phyloP scores from a whole-genome alignment of 2,888 invertebrate genomes.

The Xanthostigma xanthostigma region DNA sequence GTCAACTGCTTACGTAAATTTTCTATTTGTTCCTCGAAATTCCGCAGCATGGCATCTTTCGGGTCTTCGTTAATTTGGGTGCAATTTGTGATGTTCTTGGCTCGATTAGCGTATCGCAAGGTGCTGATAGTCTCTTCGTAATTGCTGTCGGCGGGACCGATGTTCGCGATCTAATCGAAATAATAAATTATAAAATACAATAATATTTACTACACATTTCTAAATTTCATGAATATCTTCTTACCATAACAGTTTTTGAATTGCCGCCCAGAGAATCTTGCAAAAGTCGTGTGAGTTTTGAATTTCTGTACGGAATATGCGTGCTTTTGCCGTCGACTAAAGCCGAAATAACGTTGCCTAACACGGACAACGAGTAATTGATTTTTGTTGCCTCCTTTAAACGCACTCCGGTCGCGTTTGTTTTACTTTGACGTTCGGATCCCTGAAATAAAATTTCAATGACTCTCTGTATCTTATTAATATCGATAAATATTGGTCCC shows the following conservation, averaged over 20 bases:
- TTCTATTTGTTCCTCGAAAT: slow-evolving; percentile 94
- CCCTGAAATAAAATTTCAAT: slow-evolving; percentile 42
- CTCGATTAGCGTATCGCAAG: slow-evolving; percentile 89
- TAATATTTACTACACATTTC: neutral
- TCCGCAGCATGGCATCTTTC: slow-evolving; percentile 85
- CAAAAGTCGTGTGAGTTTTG: slow-evolving; percentile 82
- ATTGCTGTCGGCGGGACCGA: slow-evolving; percentile 93
- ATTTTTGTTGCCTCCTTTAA: slow-evolving; percentile 96
- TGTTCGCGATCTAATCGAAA: slow-evolving; percentile 67
- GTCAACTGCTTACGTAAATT: slow-evolving; percentile 67
- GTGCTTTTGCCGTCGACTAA: slow-evolving; percentile 93
- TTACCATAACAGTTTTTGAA: slow-evolving; percentile 85
- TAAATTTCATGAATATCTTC: slow-evolving; percentile 9
- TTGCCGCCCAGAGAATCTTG: slow-evolving; percentile 97
- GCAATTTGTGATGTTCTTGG: slow-evolving; percentile 93
- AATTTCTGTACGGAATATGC: slow-evolving; percentile 96
- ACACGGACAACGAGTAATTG: slow-evolving; percentile 88
- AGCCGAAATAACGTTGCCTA: slow-evolving; percentile 97
- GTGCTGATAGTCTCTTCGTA: slow-evolving; percentile 97
- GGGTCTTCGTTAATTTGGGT: slow-evolving; percentile 96
- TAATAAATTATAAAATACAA: neutral
- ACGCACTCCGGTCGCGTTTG: slow-evolving; percentile 84
- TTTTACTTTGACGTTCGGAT: slow-evolving; percentile 93
- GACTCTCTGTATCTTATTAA: neutral
- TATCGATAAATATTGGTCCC: neutral